These are phyloP conservation scores for Noctuana brunneofusca DNA, from an alignment of 2,888 invertebrate genomes.

Conservation along the genomic window DNA sequence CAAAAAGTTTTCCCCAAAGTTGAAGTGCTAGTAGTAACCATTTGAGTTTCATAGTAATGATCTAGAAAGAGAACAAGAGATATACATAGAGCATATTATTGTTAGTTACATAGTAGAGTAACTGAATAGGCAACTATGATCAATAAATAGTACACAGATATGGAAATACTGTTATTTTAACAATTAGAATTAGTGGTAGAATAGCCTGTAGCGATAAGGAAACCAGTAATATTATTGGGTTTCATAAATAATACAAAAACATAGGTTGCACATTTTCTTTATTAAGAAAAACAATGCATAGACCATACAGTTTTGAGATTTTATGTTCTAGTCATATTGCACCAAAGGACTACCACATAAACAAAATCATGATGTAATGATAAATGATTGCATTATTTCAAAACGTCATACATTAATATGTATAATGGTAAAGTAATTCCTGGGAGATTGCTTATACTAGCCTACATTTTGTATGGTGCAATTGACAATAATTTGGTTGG, in stretches of 20 bases:
- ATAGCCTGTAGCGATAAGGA: no score
- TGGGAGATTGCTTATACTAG: conserved; percentile 1
- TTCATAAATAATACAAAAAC: conserved; percentile 35
- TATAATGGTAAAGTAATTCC: conserved; percentile 8
- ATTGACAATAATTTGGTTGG: conserved; percentile 28
- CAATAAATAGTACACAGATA: no score
- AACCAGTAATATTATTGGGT: background rate
- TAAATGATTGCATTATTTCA: conserved; percentile 5
- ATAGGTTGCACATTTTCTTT: conserved; percentile 65
- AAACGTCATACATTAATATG: conserved; percentile 15
- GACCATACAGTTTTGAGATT: conserved; percentile 65
- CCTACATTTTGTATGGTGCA: conserved; percentile 32
- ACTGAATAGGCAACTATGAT: no score
- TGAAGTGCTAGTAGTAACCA: no score
- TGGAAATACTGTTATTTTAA: no score
- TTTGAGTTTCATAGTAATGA: no score
- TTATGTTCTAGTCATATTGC: conserved; percentile 53
- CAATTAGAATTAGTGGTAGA: no score
- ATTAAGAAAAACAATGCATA: conserved; percentile 70
- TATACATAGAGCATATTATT: no score
- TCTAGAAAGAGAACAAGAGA: no score
- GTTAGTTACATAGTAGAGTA: no score
- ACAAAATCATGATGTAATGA: conserved; percentile 2
- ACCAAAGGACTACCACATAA: conserved; percentile 39
- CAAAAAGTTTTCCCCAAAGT: no score